Conservation (phyloP, 2,888 invertebrate genomes). For the Hirtodrosophila duncani region DNA sequence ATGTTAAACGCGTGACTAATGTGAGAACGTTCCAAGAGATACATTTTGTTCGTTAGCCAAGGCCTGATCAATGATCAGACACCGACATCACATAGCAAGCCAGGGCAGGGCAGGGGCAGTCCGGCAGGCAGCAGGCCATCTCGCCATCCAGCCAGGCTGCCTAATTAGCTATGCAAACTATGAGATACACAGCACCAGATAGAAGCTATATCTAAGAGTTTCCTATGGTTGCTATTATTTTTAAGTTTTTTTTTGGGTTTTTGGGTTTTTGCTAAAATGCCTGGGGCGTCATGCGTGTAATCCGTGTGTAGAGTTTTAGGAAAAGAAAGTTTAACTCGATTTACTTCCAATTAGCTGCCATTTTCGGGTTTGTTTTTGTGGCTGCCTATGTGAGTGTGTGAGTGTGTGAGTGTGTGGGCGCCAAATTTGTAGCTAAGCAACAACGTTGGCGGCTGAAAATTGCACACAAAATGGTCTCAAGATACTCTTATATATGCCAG, state of each 20-base stretch:
- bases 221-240: background rate
- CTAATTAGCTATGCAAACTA: conserved; percentile 73
- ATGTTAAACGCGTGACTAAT: conserved; percentile 74
- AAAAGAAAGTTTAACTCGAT: conserved; percentile 66
- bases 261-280: conserved; percentile 34
- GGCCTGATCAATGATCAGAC: conserved; percentile 57
- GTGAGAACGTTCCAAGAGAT: conserved; percentile 66
- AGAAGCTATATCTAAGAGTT: conserved; percentile 46
- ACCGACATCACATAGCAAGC: conserved; percentile 22
- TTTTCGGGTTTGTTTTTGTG: conserved; percentile 33
- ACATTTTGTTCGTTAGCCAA: conserved; percentile 62
- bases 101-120: too few relatives aligned
- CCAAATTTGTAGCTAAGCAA: conserved; percentile 49
- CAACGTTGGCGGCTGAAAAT: conserved; percentile 41
- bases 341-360: conserved; percentile 68
- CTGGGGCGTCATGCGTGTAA: conserved; percentile 64
- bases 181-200: conserved; percentile 66
- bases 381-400: conserved; percentile 3
- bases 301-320: conserved; percentile 29
- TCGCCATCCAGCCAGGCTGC: conserved; percentile 30
- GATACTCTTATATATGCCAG: conserved; percentile 10
- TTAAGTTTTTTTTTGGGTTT: too few relatives aligned
- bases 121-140: background rate
- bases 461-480: conserved; percentile 30
- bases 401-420: conserved; percentile 52